Evolutionary conservation across 2,888 invertebrate genomes (phyloP), one percentile per base, ranked within the genome.

Genomic region (Stomorhina lunata): DNA sequence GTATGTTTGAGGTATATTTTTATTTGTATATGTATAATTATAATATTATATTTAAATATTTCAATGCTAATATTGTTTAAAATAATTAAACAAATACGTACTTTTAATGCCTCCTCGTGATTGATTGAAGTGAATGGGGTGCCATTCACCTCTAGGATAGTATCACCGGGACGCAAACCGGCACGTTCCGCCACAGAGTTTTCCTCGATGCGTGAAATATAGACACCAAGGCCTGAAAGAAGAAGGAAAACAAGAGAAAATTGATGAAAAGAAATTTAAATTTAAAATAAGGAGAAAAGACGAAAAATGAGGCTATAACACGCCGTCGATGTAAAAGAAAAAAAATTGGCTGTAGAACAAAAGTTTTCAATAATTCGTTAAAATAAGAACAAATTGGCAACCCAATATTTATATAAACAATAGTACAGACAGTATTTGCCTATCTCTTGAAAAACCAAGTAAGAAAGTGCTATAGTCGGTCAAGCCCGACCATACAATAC

Each of bases 91-190:
- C 10, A 22, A 43, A 43, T 78, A 87, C 90, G 88, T 93, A 97
- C 96, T 94, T 96, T 96, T 85, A 98, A 94, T 83, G 98, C 98
- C 91, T 98, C 97, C 90, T 96, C 96, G 92, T 98, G 98, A 85
- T 96, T 95, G 90, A 98, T 96, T 88, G 96, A 96, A 75, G 96
- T 96, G 92, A 98, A 98, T 84, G 97, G 97, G 82, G 96, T 96
- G 83, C 97, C 98, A 92, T 98, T 98, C 86, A 98, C 98, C 92
- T 97, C 97, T 88, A 98, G 93, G 90, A 98, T 98, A 90, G 98
- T 97, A 93, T 98, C 98, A 84, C 98, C 98, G 84, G 97, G 96
- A 88, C 96, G 94, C 85, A 97, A 93, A 84, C 97, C 97, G 83
- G 96, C 95, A 85, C 96, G 93, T 91, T 97, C 97, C 85, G 97